These are phyloP conservation scores for Apocheima hispidaria DNA, from an alignment of 2,888 invertebrate genomes.

Conservation along the genomic window DNA sequence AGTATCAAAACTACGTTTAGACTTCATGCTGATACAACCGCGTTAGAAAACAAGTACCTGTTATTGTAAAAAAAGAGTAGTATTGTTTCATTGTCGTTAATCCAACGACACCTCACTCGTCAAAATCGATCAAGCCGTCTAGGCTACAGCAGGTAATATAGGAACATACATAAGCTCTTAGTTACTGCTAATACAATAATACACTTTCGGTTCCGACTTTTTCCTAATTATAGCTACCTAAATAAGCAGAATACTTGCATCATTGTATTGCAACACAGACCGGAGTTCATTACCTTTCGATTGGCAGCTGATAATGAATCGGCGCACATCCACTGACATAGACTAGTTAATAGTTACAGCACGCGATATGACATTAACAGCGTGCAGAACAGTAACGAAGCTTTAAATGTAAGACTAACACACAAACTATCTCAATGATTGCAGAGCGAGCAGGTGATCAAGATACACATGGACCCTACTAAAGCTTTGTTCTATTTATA, in stretches of 20 bases:
- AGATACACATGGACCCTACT: neutral
- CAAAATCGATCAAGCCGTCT: too few species aligned
- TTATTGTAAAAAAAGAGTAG: too few species aligned
- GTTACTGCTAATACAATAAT: too few species aligned
- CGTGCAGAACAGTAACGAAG: neutral
- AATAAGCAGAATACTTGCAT: slow-evolving; percentile 4
- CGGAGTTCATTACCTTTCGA: slow-evolving; percentile 28
- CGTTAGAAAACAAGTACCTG: too few species aligned
- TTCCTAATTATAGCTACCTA: neutral
- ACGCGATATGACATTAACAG: slow-evolving; percentile 14
- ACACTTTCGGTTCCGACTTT: neutral
- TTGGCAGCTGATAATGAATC: slow-evolving; percentile 43
- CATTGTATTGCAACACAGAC: slow-evolving; percentile 13
- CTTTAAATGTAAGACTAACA: neutral
- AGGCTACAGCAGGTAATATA: too few species aligned
- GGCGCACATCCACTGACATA: slow-evolving; percentile 33
- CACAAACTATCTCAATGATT: neutral
- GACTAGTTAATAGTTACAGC: slow-evolving; percentile 7
- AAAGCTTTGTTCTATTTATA: too few species aligned
- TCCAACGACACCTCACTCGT: too few species aligned
- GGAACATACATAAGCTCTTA: too few species aligned
- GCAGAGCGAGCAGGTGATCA: neutral
- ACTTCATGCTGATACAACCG: neutral
- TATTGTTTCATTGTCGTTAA: too few species aligned
- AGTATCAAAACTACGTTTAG: neutral